These are phyloP conservation scores for Copidosoma floridanum DNA, from an alignment of 1,140 invertebrate species.

Conservation along the genomic window DNA sequence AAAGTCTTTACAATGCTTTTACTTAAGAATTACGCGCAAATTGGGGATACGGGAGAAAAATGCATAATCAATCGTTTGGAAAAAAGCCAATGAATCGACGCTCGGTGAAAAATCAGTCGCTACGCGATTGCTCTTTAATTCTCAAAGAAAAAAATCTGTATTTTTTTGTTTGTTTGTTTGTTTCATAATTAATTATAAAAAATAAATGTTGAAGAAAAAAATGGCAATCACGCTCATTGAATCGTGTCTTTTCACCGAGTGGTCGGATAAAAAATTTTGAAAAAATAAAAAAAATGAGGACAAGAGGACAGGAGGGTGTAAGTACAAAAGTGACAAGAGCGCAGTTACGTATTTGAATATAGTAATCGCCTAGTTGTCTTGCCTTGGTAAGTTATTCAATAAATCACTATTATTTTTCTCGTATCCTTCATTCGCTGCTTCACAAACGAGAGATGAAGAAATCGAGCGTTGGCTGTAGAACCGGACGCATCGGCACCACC, in stretches of 20 bases:
- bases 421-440: slow-evolving; percentile 40
- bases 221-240: not conserved
- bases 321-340: slow-evolving; percentile 50
- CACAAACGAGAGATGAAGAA: slow-evolving; percentile 33
- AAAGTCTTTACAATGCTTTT: slow-evolving; percentile 43
- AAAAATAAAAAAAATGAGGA: slow-evolving; percentile 17
- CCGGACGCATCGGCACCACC: not conserved
- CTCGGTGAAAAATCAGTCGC: not conserved
- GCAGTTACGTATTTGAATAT: slow-evolving; percentile 42
- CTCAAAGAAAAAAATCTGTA: not conserved
- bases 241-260: slow-evolving; percentile 1
- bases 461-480: slow-evolving; percentile 14
- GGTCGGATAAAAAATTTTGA: not conserved
- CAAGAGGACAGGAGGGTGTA: slow-evolving; percentile 33
- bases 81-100: not conserved
- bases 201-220: slow-evolving; percentile 12
- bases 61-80: slow-evolving; percentile 24
- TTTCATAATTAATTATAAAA: too few species aligned
- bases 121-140: slow-evolving; percentile 10
- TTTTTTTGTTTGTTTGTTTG: too few species aligned
- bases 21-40: slow-evolving; percentile 33
- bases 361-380: slow-evolving; percentile 17
- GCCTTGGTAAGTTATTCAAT: slow-evolving; percentile 12
- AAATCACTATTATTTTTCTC: slow-evolving; percentile 28
- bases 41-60: slow-evolving; percentile 24